phyloP scores from a whole-genome alignment of 2,113 vertebrate genomes.

The Penelope pileata region DNA sequence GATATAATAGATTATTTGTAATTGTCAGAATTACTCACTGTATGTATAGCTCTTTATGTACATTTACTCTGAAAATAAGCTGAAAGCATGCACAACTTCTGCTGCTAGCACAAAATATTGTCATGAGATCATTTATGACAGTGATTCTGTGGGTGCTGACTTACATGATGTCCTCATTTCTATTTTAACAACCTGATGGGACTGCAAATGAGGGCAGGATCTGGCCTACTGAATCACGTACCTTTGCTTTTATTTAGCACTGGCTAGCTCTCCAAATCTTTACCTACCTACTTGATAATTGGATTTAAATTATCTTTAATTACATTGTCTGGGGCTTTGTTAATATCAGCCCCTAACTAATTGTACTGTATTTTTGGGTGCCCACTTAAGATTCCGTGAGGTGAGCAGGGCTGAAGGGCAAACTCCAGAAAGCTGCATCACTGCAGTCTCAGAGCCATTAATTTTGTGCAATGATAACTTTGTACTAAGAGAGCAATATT shows the following conservation, averaged over 20 bases:
- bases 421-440: conserved; percentile 51
- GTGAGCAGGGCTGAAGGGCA: conserved; percentile 51
- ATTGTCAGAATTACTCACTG: background rate
- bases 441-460: conserved; percentile 69
- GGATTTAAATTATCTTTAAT: conserved; percentile 48
- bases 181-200: background rate
- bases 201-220: background rate
- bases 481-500: conserved; percentile 70
- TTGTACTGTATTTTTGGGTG: background rate
- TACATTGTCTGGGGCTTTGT: conserved; percentile 21
- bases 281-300: conserved; percentile 14
- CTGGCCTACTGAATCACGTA: background rate
- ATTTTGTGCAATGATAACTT: conserved; percentile 73
- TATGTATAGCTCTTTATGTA: background rate
- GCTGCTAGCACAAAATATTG: background rate
- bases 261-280: conserved; percentile 15
- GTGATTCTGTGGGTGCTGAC: background rate
- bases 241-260: background rate
- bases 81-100: accelerated
- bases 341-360: conserved; percentile 15
- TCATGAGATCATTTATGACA: background rate
- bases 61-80: background rate
- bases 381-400: conserved; percentile 55
- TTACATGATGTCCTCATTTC: background rate
- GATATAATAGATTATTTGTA: background rate